Evolutionary conservation across 2,797 vertebrate genomes (phyloP).

Genomic region (Martes flavigula): DNA sequence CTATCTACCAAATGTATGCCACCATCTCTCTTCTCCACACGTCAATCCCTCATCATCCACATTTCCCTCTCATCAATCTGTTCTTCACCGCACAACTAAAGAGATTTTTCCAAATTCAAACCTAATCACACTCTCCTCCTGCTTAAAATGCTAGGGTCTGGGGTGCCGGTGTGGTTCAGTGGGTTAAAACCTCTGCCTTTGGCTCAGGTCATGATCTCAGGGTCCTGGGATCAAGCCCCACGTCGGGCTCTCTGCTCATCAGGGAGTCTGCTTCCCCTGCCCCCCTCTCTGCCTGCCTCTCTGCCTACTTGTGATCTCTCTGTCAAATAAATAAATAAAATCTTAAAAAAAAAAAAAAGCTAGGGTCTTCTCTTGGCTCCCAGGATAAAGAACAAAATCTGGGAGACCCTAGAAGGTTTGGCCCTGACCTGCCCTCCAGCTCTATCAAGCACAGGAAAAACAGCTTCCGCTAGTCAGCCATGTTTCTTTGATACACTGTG

Average conservation of each 20-base stretch:
- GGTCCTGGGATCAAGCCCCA: too few relatives aligned
- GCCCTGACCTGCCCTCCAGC: background rate
- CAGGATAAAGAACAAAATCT: background rate
- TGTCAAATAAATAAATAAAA: too few relatives aligned
- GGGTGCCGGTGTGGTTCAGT: too few relatives aligned
- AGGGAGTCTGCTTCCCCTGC: too few relatives aligned
- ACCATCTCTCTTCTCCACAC: background rate
- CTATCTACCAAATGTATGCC: background rate
- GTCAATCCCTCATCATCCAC: background rate
- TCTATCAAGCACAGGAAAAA: background rate
- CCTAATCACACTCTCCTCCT: background rate
- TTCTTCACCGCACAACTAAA: background rate
- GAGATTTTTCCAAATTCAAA: background rate
- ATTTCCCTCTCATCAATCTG: background rate
- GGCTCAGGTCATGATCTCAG: too few relatives aligned
- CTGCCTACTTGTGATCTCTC: too few relatives aligned
- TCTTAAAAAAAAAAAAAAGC: background rate
- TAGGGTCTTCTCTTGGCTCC: background rate
- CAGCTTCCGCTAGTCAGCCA: background rate
- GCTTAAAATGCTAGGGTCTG: background rate
- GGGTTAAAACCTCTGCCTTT: too few relatives aligned
- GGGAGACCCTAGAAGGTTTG: background rate
- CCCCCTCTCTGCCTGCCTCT: too few relatives aligned
- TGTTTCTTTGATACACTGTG: background rate
- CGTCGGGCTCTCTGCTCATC: too few relatives aligned